These are phyloP conservation scores for Penaeus vannamei DNA, from an alignment of 1,140 invertebrate species.

Conservation along the genomic window DNA sequence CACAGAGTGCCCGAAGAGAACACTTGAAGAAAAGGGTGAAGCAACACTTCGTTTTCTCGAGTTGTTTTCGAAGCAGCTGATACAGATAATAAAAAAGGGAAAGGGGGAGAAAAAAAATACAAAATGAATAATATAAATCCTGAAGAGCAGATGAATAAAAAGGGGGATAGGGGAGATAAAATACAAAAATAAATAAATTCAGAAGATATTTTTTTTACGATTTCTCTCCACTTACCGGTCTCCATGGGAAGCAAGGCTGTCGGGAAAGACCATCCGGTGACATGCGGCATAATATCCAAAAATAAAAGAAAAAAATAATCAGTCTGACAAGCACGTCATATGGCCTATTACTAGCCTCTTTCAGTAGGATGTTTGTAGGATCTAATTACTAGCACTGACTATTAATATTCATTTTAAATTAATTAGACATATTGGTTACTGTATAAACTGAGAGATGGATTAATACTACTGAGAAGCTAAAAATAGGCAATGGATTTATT, in stretches of 20 bases:
- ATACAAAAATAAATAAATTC: slow-evolving; percentile 27
- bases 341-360: background rate
- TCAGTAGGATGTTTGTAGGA: background rate
- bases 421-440: too few species aligned
- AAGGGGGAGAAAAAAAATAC: too few species aligned
- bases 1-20: too few species aligned
- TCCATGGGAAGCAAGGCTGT: slow-evolving; percentile 64
- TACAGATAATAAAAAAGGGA: too few species aligned
- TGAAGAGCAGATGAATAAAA: too few species aligned
- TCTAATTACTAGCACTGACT: background rate
- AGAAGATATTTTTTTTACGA: background rate
- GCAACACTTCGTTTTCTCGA: too few species aligned
- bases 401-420: too few species aligned
- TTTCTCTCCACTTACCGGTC: slow-evolving; percentile 56
- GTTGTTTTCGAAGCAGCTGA: too few species aligned
- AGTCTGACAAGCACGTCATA: slow-evolving; percentile 30
- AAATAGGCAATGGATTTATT: background rate
- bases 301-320: slow-evolving; percentile 43
- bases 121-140: too few species aligned
- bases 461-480: background rate
- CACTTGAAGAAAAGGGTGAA: too few species aligned
- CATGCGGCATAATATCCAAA: slow-evolving; percentile 45
- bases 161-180: background rate
- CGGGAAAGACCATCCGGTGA: slow-evolving; percentile 38
- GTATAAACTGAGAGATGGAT: too few species aligned